Evolutionary conservation across 2,797 vertebrate species (phyloP), one percentile per base, ranked within the genome.

Genomic region (Alosa sapidissima): DNA sequence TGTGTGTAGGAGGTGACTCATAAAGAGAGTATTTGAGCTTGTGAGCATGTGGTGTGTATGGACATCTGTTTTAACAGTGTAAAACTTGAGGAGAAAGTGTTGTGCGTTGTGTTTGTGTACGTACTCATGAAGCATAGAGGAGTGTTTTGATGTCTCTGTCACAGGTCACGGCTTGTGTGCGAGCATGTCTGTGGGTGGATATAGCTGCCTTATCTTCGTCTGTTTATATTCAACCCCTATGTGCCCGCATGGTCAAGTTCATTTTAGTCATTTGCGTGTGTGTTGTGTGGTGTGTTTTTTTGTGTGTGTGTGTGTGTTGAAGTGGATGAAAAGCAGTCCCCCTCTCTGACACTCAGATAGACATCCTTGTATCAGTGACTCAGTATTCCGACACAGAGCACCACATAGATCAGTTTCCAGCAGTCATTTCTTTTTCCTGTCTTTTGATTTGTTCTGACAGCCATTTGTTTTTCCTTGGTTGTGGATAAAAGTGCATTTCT

Each of bases 1-100:
- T 68, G 62, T 68, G 24, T 68, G n/a, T 28, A 62, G 28, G 28
- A 33, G 28, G 62, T 68, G 62, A 68, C 62, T 68, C 62, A 68
- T 68, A 33, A 68, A 68, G 62, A 68, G 62, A 68, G n/a, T 68
- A 68, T 68, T 68, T 68, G 2, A 68, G 62, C 62, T 28, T 68
- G 24, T 1, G 58, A 60, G 58, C 21, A 16, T 60, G 62, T 68
- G 60, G 60, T 68, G 62, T 68, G 62, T 33, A 28, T 13, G 11
- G 10, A 28, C 24, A 28, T 68, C n/a, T 68, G 62, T 68, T 68
- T 68, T 68, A 33, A 10, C 2, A 33, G 9, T 68, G 62, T 68
- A 13, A 68, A 68, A 28, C 24, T 33, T 9, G 24, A 28, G 24
- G 62, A 68, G 62, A 68, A 28, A 28, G 62, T 68, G 60, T 62